A percentile compares a stretch with the other conserved stretches of the same genome.
Evolutionary conservation across 2,888 invertebrate genomes (phyloP).

Genomic region (Ophion costatus): DNA sequence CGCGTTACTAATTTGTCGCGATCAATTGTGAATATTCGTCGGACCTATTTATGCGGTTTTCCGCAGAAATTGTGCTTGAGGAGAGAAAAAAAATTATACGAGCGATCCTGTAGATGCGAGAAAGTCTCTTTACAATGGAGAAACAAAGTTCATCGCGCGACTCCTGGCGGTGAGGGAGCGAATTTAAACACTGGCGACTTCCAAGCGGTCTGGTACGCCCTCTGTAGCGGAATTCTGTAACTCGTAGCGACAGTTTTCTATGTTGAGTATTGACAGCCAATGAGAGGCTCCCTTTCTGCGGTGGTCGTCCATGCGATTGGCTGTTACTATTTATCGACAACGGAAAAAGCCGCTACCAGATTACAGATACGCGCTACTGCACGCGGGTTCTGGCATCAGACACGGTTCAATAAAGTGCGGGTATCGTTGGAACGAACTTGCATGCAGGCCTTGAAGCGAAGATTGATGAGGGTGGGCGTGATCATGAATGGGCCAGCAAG

Average conservation of each 20-base stretch:
- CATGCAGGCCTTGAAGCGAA: no score
- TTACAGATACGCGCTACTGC: no score
- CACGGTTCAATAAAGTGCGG: neutral
- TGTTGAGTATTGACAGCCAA: no score
- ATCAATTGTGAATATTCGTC: conserved; percentile 19
- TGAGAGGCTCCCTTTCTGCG: no score
- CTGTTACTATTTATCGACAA: no score
- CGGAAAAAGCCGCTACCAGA: no score
- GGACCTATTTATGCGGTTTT: neutral
- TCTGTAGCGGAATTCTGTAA: no score
- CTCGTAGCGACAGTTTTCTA: no score
- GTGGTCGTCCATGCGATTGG: no score
- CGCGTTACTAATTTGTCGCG: conserved; percentile 5
- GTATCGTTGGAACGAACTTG: no score
- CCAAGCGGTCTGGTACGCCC: neutral
- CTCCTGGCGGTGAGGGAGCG: neutral
- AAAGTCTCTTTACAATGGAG: neutral
- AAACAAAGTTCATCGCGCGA: neutral
- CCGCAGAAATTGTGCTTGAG: neutral
- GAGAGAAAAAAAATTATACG: neutral
- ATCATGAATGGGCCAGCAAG: neutral
- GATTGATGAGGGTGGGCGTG: neutral
- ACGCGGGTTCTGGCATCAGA: neutral
- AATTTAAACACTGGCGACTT: neutral
- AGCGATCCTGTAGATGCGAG: neutral